Evolutionary conservation across 2,888 invertebrate species (phyloP).

Genomic region (Dascillus cervinus): DNA sequence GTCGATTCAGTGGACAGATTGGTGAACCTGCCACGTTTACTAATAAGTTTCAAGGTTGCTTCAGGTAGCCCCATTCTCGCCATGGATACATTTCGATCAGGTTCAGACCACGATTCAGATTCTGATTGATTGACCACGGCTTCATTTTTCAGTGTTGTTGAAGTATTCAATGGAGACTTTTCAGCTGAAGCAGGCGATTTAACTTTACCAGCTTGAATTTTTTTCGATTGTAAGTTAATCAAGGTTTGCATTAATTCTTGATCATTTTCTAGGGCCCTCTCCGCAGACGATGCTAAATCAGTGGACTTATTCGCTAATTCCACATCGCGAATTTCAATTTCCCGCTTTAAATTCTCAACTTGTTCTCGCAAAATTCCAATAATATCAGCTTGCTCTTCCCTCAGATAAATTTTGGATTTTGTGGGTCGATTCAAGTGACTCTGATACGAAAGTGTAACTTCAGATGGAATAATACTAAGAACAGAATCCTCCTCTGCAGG

Average conservation of each 20-base stretch:
- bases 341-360: slow-evolving; percentile 36
- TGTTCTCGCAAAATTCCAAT: slow-evolving; percentile 34
- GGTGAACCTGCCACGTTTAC: slow-evolving; percentile 17
- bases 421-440: slow-evolving; percentile 28
- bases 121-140: slow-evolving; percentile 48
- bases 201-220: slow-evolving; percentile 7
- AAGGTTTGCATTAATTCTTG: slow-evolving; percentile 18
- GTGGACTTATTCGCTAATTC: slow-evolving; percentile 28
- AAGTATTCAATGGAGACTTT: slow-evolving; percentile 14
- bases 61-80: slow-evolving; percentile 67
- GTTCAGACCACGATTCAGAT: slow-evolving; percentile 83
- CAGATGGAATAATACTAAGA: slow-evolving; percentile 31
- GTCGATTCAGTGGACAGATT: slow-evolving; percentile 28
- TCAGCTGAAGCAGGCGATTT: slow-evolving; percentile 12
- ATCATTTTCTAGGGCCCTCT: slow-evolving; percentile 18
- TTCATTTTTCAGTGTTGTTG: slow-evolving; percentile 27
- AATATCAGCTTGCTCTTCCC: slow-evolving; percentile 22
- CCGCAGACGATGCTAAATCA: slow-evolving; percentile 8
- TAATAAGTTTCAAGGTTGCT: slow-evolving; percentile 43
- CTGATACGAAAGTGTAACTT: slow-evolving; percentile 33
- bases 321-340: slow-evolving; percentile 35
- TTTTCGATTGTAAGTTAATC: slow-evolving; percentile 14
- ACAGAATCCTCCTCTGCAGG: slow-evolving; percentile 18
- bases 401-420: slow-evolving; percentile 12
- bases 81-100: slow-evolving; percentile 72